A percentile compares a stretch with the other conserved stretches of the same genome.
Evolutionary conservation across 2,797 vertebrate species (phyloP).

Genomic region (Gadopsis bispinosus): DNA sequence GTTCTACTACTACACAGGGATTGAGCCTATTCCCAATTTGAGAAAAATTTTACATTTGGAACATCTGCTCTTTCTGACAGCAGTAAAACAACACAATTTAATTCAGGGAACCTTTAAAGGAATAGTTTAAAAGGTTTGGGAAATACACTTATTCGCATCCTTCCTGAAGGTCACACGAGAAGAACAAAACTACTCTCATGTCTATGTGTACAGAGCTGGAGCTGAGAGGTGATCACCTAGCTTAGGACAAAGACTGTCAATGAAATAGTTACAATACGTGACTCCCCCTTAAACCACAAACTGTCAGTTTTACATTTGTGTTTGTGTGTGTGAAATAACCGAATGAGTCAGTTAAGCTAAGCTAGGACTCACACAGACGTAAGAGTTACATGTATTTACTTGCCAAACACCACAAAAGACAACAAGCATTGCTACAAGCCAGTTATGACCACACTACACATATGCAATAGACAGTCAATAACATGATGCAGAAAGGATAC

Average conservation of each 20-base stretch:
- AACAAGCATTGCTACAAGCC: neutral
- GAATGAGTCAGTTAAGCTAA: neutral
- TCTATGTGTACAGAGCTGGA: neutral
- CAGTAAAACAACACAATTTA: conserved; percentile 7
- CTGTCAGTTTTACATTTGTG: neutral
- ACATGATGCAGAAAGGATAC: neutral
- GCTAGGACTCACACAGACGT: neutral
- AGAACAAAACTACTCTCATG: neutral
- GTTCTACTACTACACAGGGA: neutral
- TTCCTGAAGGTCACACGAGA: neutral
- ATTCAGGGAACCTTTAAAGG: neutral
- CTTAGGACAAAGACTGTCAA: neutral
- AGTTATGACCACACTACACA: conserved; percentile 3
- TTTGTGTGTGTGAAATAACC: neutral
- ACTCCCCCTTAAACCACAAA: neutral
- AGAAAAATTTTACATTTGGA: conserved; percentile 16
- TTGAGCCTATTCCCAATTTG: conserved; percentile 4
- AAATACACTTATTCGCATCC: neutral
- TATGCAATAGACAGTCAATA: neutral
- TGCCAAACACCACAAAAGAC: neutral
- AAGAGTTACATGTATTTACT: neutral
- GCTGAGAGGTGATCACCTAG: neutral
- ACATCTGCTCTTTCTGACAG: conserved; percentile 15
- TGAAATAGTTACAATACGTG: neutral
- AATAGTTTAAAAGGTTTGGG: neutral